Evolutionary conservation across 2,888 invertebrate genomes (phyloP), one percentile per base, ranked within the genome.

Genomic region (Alsophila aescularia): DNA sequence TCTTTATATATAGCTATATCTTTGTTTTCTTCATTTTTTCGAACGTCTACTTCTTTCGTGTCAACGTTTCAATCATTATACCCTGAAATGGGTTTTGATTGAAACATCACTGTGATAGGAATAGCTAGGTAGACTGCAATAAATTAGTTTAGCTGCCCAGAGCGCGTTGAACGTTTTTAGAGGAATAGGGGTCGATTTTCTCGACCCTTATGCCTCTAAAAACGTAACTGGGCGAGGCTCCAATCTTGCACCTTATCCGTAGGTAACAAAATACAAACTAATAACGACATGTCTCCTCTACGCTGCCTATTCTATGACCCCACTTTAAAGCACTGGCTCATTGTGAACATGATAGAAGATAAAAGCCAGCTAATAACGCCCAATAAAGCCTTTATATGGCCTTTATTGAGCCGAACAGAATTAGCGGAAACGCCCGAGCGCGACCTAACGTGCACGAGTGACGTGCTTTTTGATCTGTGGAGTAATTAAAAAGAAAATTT

Each of bases 341-440:
- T 82, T 81, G 67, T 61, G 75, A 73, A 75, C 74, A 75, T 67
- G 70, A 72, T 68, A 66, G 70, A 69, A 78, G 78, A 75, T 78
- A 78, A 78, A 77, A 77, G 78, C 70, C 64, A 66, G 70, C 75
- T 79, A 79, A 78, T 77, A 79, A 77, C 70, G 70, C 58, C 75
- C 74, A 78, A 78, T 78, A 78, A 78, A 77, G 73, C 62, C 79
- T 77, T 77, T 77, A 80, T 80, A 78, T 77, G 76, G 73, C 62
- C 79, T 77, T 77, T 77, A 80, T 80, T 77, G 80, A 77, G 79
- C 75, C 68, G 75, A 74, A 74, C 69, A 63, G 77, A 71, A 76
- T 77, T 72, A 75, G 52, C 73, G 74, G 68, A 70, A 76, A 75
- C 72, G 63, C 66, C 66, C 76, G 75, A 75, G 65, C 69, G 48